Percentiles rank a stretch among this genome's conserved stretches.
phyloP scores from a whole-genome alignment of 2,113 vertebrate genomes.

The Ramphastos sulfuratus region DNA sequence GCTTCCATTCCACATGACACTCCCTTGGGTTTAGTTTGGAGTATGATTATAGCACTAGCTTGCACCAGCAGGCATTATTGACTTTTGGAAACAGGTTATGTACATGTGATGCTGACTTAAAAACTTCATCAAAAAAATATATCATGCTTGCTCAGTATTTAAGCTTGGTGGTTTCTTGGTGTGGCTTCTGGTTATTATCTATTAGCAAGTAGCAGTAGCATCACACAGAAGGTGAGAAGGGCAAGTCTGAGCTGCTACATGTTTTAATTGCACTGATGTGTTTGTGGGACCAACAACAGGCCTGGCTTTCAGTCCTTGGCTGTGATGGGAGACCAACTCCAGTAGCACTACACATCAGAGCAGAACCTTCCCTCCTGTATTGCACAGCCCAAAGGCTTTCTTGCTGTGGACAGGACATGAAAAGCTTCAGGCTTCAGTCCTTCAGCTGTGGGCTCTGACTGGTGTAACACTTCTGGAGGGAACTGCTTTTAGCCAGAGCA shows the following conservation, averaged over 20 bases:
- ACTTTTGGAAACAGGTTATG: neutral
- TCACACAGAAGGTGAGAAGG: neutral
- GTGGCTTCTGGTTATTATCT: neutral
- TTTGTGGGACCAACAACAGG: neutral
- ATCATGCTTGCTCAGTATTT: neutral
- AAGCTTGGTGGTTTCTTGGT: neutral
- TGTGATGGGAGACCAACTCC: neutral
- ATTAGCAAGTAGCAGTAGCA: neutral
- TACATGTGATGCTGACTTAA: neutral
- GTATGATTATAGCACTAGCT: neutral
- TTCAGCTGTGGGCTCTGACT: neutral
- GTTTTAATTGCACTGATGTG: neutral
- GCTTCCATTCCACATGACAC: neutral
- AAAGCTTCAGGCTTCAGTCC: neutral
- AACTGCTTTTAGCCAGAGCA: neutral
- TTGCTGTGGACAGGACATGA: neutral
- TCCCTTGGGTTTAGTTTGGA: neutral
- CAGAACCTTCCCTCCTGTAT: neutral
- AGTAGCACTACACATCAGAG: accelerated
- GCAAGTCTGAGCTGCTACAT: neutral
- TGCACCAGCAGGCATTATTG: neutral
- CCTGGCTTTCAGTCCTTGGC: neutral
- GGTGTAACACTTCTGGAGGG: neutral
- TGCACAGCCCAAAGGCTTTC: neutral
- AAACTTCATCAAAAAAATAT: neutral